Conservation (phyloP, 2,888 invertebrate species). For the Lasioglossum marginatum region DNA sequence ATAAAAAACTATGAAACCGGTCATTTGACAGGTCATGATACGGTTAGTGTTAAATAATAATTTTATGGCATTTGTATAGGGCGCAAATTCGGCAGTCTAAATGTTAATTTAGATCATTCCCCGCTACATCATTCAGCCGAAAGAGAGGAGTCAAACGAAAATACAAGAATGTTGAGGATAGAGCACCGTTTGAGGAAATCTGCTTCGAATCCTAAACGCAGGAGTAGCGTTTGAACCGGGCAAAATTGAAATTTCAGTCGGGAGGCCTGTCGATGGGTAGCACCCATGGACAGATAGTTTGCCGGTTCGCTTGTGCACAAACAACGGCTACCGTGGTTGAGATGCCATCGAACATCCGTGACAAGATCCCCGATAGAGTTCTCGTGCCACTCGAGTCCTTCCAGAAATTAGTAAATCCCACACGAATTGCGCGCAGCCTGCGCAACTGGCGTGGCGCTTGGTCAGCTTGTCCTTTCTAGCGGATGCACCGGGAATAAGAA, state of each 20-base stretch:
- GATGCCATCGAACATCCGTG: slow-evolving; percentile 69
- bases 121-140: neutral
- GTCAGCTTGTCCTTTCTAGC: slow-evolving; percentile 62
- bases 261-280: slow-evolving; percentile 38
- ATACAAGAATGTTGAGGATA: neutral
- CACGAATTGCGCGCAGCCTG: slow-evolving; percentile 72
- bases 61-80: neutral
- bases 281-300: slow-evolving; percentile 1
- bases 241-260: slow-evolving; percentile 59
- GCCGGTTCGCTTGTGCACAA: slow-evolving; percentile 31
- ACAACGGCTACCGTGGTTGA: slow-evolving; percentile 44
- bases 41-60: no score
- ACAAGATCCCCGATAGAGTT: slow-evolving; percentile 64
- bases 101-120: neutral
- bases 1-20: no score
- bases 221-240: slow-evolving; percentile 19
- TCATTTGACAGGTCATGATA: no score
- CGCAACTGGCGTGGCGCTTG: slow-evolving; percentile 56
- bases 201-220: slow-evolving; percentile 14
- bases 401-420: slow-evolving; percentile 80
- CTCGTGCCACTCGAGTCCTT: slow-evolving; percentile 70
- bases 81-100: neutral
- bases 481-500: slow-evolving; percentile 74
- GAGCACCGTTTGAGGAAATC: slow-evolving; percentile 7
- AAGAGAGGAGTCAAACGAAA: neutral